Base-by-base conservation (phyloP, 2,888 invertebrate genomes). In the Drosophila longiperda region DNA sequence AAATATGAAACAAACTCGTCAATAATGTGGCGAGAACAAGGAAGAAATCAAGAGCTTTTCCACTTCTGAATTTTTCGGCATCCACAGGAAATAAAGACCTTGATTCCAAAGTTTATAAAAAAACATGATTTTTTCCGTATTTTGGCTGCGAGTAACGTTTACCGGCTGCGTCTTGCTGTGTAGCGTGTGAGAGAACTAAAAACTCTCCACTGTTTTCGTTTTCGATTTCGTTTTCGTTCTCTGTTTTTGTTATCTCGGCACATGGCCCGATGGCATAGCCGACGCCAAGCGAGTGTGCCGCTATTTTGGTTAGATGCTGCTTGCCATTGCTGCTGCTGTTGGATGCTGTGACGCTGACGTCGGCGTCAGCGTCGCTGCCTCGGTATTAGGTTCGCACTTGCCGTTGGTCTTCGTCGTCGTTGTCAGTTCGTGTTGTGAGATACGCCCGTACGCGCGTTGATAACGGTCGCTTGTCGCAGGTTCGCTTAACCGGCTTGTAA, bases 341-440 rank as follows among this genome's bases (percentile, higher is more conserved):
- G 83, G 85, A 85, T 80, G 80, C 80, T 80, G 79, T 54, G 82
- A 23, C 67, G 77, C 33, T 36, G 66, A 38, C 74, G 73, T 66
- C 73, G 72, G 33, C 62, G 75, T 66, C 42, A 67, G 49, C 73
- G 73, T 73, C 77, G 75, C 73, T 61, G 78, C 66, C 66, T 78
- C 75, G 71, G 81, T 60, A 48, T 33, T 52, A 9, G 66, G 65
- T 36, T 75, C 72, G 71, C 79, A 65, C 52, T 52, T 65, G 72
- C 66, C 63, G 67, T 75, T 78, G 52, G 52, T 59, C 55, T 57
- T 54, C 75, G 75, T 66, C 66, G 71, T 80, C 20, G 15, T 15
- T 45, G 45, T 91, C 88, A 91, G 91, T 91, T 91, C 91, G 91
- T 91, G 90, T 90, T 92, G 90, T 91, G 91, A 91, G 87, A 91